Evolutionary conservation across 2,797 vertebrate species (phyloP).

Genomic region (Graptemys geographica): DNA sequence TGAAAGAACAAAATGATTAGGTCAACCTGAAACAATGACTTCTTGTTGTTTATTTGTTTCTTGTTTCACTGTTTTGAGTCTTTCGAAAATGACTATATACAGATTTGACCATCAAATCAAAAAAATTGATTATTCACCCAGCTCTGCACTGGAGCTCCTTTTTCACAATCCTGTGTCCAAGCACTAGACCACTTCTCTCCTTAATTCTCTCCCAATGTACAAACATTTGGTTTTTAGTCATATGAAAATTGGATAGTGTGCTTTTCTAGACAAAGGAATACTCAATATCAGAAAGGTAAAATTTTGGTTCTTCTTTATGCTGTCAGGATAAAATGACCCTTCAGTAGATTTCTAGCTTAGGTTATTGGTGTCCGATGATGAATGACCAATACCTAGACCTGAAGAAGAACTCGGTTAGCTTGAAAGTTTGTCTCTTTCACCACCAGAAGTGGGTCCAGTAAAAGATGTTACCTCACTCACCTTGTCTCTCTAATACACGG

Average conservation of each 20-base stretch:
- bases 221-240: not conserved
- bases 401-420: not conserved
- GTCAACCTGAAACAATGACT: too few species aligned
- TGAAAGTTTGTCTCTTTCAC: not conserved
- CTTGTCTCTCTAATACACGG: not conserved
- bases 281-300: not conserved
- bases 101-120: not conserved
- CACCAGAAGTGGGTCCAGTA: not conserved
- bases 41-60: too few species aligned
- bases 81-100: not conserved
- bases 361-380: not conserved
- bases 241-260: accelerated
- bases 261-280: not conserved
- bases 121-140: not conserved
- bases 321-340: not conserved
- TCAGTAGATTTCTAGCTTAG: not conserved
- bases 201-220: not conserved
- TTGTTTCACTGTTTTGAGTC: too few species aligned
- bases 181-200: not conserved
- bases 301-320: not conserved
- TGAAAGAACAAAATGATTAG: not conserved
- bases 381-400: not conserved
- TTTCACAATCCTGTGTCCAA: not conserved
- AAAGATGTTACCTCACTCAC: not conserved
- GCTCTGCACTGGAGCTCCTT: not conserved